A percentile compares a stretch with the other conserved stretches of the same genome.
Conservation (phyloP, 2,888 invertebrate species). For the Hetaerina titia region DNA sequence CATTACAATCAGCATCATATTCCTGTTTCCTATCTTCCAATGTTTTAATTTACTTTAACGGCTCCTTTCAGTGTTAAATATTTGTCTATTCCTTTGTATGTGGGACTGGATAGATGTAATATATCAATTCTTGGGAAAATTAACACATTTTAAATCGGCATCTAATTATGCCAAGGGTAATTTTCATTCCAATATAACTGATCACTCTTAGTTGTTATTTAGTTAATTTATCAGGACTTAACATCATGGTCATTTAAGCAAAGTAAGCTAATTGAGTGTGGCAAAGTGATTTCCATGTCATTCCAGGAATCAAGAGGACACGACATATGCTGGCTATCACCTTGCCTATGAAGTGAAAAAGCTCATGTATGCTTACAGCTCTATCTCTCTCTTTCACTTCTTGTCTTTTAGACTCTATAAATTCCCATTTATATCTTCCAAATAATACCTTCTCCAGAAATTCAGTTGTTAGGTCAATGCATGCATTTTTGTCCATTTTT, state of each 20-base stretch:
- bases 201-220: constrained; percentile 27
- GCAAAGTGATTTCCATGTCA: constrained; percentile 77
- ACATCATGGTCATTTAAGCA: constrained; percentile 46
- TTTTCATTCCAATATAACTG: neutral
- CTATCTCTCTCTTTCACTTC: constrained; percentile 67
- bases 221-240: constrained; percentile 58
- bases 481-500: constrained; percentile 45
- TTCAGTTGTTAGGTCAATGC: constrained; percentile 41
- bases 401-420: constrained; percentile 61
- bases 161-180: neutral
- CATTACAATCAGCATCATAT: neutral
- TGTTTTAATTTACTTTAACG: constrained; percentile 6
- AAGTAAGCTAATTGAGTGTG: constrained; percentile 62
- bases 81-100: neutral
- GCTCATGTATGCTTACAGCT: constrained; percentile 94
- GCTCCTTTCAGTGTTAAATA: neutral
- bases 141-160: neutral
- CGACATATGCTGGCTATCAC: constrained; percentile 98
- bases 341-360: constrained; percentile 99
- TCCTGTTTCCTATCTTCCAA: neutral
- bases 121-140: neutral
- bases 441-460: constrained; percentile 36
- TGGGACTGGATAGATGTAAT: neutral
- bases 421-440: constrained; percentile 46
- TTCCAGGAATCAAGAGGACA: constrained; percentile 94